These are phyloP conservation scores for Halichoerus grypus DNA, from an alignment of 2,113 vertebrate genomes.

Conservation along the genomic window DNA sequence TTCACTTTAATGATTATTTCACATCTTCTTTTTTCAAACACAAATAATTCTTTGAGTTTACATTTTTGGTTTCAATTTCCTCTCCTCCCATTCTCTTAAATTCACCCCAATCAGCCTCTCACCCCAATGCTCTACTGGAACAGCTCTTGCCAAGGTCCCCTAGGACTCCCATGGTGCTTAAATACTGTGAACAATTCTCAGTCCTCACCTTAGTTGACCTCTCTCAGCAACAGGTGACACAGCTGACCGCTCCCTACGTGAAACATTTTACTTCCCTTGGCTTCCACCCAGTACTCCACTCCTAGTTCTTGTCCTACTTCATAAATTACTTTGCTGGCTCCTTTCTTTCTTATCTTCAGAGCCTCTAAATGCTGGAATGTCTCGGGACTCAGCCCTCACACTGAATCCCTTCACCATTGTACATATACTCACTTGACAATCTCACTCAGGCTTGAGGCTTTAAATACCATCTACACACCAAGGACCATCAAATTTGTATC, in stretches of 20 bases:
- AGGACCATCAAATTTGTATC: neutral
- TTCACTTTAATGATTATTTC: constrained; percentile 28
- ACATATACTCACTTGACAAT: neutral
- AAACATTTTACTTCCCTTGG: constrained; percentile 40
- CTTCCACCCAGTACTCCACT: neutral
- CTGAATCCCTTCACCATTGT: neutral
- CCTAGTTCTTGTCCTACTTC: constrained; percentile 28
- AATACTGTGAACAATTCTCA: constrained; percentile 32
- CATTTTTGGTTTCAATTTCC: constrained; percentile 31
- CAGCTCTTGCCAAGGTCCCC: neutral
- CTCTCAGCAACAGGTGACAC: constrained; percentile 43
- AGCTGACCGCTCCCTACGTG: neutral
- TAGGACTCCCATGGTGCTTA: neutral
- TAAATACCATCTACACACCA: neutral
- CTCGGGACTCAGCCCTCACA: neutral
- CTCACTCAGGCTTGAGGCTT: neutral
- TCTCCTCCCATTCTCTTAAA: neutral
- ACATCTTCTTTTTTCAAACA: constrained; percentile 14
- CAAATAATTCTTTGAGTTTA: constrained; percentile 18
- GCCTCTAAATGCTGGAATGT: neutral
- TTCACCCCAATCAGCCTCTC: neutral
- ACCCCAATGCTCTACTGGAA: neutral
- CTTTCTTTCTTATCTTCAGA: constrained; percentile 38
- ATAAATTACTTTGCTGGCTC: constrained; percentile 31
- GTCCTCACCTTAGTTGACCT: neutral